Evolutionary conservation across 1,140 invertebrate species (phyloP).

Genomic region (Drosophila santomea): DNA sequence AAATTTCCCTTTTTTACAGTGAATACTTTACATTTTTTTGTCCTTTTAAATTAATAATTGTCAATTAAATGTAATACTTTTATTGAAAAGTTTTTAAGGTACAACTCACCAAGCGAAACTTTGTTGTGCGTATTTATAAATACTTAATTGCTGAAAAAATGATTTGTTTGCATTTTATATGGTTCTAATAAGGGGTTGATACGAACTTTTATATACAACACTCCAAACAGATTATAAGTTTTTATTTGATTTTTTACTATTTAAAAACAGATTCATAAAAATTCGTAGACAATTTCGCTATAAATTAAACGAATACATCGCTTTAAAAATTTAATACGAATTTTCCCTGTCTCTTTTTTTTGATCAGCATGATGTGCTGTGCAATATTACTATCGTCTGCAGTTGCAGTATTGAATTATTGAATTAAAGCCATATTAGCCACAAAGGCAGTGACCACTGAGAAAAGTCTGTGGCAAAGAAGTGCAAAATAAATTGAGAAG

Average conservation of each 20-base stretch:
- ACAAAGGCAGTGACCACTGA: conserved; percentile 1
- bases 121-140: not conserved
- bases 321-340: not conserved
- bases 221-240: too few relatives aligned
- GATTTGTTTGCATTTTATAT: too few relatives aligned
- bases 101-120: not conserved
- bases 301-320: too few relatives aligned
- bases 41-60: too few relatives aligned
- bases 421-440: conserved; percentile 9
- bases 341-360: not conserved
- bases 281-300: too few relatives aligned
- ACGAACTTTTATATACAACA: too few relatives aligned
- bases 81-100: not conserved
- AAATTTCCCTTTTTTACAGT: not conserved
- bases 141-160: not conserved
- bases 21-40: not conserved
- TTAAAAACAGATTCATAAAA: too few relatives aligned
- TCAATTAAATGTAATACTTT: too few relatives aligned
- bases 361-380: not conserved
- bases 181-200: too few relatives aligned
- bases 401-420: conserved; percentile 22
- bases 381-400: conserved; percentile 6
- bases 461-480: not conserved
- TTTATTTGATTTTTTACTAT: too few relatives aligned
- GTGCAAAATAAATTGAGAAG: conserved; percentile 29